Conservation (phyloP, 2,113 vertebrate species). For the Alligator mississippiensis region DNA sequence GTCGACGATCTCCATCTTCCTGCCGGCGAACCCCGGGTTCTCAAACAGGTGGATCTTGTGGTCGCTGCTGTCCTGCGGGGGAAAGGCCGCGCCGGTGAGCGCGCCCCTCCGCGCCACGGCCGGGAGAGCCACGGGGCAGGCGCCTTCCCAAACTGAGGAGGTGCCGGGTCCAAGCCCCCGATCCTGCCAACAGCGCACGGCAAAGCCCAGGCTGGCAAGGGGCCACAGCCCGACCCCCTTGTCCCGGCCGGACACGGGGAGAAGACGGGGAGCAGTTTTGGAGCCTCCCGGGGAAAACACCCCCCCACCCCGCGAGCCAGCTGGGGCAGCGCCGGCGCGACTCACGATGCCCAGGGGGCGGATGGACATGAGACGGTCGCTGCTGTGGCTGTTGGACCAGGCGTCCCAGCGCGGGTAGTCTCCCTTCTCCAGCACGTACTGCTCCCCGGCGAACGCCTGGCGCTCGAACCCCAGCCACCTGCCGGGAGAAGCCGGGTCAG, state of each 20-base stretch:
- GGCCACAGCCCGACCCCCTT: too few species aligned
- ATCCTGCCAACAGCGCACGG: too few species aligned
- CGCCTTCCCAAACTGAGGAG: too few species aligned
- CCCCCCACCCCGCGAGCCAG: not conserved
- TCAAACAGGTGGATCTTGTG: slow-evolving; percentile 94
- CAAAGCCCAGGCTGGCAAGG: too few species aligned
- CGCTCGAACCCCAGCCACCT: slow-evolving; percentile 91
- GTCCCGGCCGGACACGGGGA: accelerated
- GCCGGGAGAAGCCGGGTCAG: accelerated
- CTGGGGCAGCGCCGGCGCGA: not conserved
- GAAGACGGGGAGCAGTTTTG: too few species aligned
- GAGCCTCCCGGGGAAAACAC: not conserved
- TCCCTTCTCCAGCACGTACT: slow-evolving; percentile 93
- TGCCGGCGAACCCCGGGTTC: slow-evolving; percentile 83
- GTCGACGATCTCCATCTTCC: slow-evolving; percentile 94
- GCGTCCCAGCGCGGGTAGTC: slow-evolving; percentile 93
- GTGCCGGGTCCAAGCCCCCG: too few species aligned
- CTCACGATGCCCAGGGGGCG: slow-evolving; percentile 89
- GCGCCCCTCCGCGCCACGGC: not conserved
- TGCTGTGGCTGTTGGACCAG: slow-evolving; percentile 92
- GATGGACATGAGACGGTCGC: slow-evolving; percentile 87
- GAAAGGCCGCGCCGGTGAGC: not conserved
- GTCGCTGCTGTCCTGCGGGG: slow-evolving; percentile 84
- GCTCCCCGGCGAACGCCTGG: slow-evolving; percentile 85
- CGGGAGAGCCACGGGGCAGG: not conserved